Evolutionary conservation across 2,113 vertebrate species (phyloP).

Genomic region (Serilophus lunatus): DNA sequence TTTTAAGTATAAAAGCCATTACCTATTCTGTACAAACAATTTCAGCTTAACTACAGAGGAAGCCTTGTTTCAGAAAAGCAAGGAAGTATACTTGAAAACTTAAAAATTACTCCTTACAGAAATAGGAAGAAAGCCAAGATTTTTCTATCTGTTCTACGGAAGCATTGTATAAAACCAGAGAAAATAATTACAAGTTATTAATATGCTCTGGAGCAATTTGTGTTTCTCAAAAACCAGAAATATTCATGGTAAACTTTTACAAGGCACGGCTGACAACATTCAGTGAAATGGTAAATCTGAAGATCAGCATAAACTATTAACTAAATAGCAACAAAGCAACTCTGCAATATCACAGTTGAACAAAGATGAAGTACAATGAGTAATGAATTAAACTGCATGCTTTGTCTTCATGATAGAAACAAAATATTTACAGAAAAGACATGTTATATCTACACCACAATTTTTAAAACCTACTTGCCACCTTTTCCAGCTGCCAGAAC

Average conservation of each 20-base stretch:
- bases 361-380: neutral
- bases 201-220: neutral
- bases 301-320: neutral
- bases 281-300: neutral
- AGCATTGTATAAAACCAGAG: neutral
- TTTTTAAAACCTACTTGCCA: conserved; percentile 79
- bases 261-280: neutral
- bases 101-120: neutral
- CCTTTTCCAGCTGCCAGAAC: conserved; percentile 80
- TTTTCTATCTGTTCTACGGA: neutral
- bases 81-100: neutral
- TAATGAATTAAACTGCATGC: neutral
- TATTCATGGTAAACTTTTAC: neutral
- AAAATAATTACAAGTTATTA: neutral
- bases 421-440: neutral
- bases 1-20: neutral
- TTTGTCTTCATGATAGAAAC: neutral
- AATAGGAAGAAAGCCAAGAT: neutral
- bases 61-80: neutral
- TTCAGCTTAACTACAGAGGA: neutral
- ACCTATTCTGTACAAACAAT: neutral
- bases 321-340: neutral
- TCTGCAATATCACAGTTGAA: neutral
- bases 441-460: neutral
- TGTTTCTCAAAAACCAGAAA: neutral